phyloP scores from a whole-genome alignment of 92 coral and sea anemone genomes.

The Phenganax subtilis region DNA sequence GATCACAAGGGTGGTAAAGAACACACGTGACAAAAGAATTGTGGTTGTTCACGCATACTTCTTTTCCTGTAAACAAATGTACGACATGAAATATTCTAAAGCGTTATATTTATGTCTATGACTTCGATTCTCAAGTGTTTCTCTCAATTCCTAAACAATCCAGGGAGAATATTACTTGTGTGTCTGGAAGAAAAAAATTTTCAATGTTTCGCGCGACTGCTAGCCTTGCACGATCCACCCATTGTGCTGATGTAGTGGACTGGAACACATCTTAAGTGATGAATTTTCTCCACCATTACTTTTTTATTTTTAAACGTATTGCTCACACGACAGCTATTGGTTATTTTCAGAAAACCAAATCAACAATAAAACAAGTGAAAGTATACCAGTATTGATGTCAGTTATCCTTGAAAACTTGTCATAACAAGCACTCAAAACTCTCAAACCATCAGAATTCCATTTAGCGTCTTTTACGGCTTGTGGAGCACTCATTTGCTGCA shows the following conservation, averaged over 20 bases:
- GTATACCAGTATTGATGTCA: conserved; percentile 65
- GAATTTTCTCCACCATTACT: no score
- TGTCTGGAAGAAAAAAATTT: no score
- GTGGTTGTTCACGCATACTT: conserved; percentile 57
- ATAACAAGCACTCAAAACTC: conserved; percentile 84
- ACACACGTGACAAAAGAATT: conserved; percentile 77
- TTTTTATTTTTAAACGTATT: neutral
- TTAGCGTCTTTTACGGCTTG: conserved; percentile 80
- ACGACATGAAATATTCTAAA: no score
- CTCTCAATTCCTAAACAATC: no score
- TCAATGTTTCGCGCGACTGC: no score
- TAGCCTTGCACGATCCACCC: no score
- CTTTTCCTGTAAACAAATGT: conserved; percentile 52
- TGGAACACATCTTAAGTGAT: no score
- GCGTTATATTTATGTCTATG: no score
- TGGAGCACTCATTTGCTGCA: conserved; percentile 49
- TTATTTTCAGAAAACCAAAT: neutral
- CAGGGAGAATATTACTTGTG: no score
- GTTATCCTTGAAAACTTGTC: conserved; percentile 75
- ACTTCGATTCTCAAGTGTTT: no score
- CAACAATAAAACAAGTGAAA: neutral
- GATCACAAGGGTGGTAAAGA: conserved; percentile 69
- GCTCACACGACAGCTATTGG: neutral
- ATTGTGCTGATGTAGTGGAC: no score
- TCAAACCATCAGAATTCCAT: conserved; percentile 77